A percentile compares a stretch with the other conserved stretches of the same genome.
Conservation (phyloP, 2,888 invertebrate genomes). For the Endotricha flammealis region DNA sequence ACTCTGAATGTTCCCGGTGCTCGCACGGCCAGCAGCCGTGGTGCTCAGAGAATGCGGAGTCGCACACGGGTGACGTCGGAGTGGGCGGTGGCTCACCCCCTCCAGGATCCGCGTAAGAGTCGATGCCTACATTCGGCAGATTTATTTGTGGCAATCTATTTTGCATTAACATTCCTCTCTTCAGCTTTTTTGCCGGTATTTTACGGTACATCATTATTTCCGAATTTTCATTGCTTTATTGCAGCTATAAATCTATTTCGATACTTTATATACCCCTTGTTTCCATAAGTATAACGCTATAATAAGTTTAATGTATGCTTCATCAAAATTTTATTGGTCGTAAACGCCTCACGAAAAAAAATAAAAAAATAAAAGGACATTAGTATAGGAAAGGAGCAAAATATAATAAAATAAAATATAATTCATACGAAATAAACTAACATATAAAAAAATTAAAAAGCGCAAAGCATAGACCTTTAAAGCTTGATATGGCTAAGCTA, state of each 20-base stretch:
- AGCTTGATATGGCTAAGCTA: constrained; percentile 72
- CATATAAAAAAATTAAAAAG: constrained; percentile 61
- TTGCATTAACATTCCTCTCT: constrained; percentile 18
- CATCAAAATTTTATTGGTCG: constrained; percentile 25
- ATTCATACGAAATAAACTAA: constrained; percentile 44
- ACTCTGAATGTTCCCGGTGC: constrained; percentile 58
- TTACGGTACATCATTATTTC: constrained; percentile 11
- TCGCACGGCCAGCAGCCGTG: constrained; percentile 72
- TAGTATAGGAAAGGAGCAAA: constrained; percentile 53
- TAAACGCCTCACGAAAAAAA: constrained; percentile 41
- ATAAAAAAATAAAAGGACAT: constrained; percentile 41
- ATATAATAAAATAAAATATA: constrained; percentile 36
- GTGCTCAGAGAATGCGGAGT: constrained; percentile 72
- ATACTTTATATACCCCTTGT: constrained; percentile 26
- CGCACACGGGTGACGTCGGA: constrained; percentile 70
- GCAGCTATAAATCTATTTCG: constrained; percentile 34
- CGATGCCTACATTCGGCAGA: constrained; percentile 60
- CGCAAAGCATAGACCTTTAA: constrained; percentile 68
- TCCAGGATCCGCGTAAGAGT: constrained; percentile 68
- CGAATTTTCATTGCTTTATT: constrained; percentile 19
- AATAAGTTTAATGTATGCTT: constrained; percentile 25
- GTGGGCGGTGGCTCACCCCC: constrained; percentile 69
- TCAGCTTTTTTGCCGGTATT: constrained; percentile 11
- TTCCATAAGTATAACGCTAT: constrained; percentile 19
- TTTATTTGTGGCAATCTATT: constrained; percentile 22